Evolutionary conservation across 1,140 invertebrate genomes (phyloP), one percentile per base, ranked within the genome.

Genomic region (Portunus trituberculatus): DNA sequence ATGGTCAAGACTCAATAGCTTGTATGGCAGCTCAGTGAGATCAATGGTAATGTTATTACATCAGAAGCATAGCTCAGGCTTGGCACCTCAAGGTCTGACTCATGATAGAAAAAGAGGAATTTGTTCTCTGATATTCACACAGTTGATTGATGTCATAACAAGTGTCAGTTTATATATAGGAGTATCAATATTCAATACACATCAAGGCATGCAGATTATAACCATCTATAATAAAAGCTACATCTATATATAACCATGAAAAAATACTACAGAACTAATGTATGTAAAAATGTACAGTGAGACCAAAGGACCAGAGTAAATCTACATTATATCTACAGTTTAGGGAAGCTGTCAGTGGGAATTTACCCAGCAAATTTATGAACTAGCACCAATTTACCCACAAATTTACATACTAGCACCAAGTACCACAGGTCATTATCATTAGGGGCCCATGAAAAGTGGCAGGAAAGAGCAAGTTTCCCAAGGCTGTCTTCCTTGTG

Each of bases 111-210:
- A 76, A 7, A n/a, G 25, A 76, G 67, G 0, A 20, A 20, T 76
- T n/a, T 12, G 67, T 76, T 76, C 67, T 76, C 67, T 76, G 67
- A 76, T 76, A 76, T 76, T 76, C 67, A 76, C 20, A 76, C n/a
- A 76, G 67, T 76, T 76, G 67, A 76, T n/a, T 76, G 67, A 76
- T 76, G 67, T 76, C 67, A 76, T 76, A 76, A 76, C 67, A 76
- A 7, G 67, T 25, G 20, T 76, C 12, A 7, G 67, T 76, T 76
- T 59, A 20, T 59, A n/a, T 76, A 76, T n/a, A 20, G 25, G 67
- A 76, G 67, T n/a, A 76, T 76, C 67, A n/a, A 20, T 76, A 76
- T 20, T 76, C 67, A 76, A 76, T 25, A 76, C 67, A 59, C 39
- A 39, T 20, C 52, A 59, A 59, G 10, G 52, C 52, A 76, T 76